phyloP scores from a whole-genome alignment of 2,888 invertebrate species.

The Girardia tigrina region DNA sequence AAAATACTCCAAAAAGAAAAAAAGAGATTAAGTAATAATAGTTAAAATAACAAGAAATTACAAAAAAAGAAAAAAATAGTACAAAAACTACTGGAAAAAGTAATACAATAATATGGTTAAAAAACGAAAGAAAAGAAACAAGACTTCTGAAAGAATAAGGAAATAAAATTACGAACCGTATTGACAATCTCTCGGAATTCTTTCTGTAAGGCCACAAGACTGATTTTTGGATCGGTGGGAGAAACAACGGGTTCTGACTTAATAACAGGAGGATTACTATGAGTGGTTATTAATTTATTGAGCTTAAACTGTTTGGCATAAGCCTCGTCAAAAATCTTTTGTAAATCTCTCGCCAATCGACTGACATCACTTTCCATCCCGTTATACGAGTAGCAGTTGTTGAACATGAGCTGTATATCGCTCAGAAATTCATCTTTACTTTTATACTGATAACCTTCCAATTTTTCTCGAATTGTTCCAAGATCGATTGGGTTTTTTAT shows the following conservation, averaged over 20 bases:
- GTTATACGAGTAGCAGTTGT: conserved; percentile 99
- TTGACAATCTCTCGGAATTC: background rate
- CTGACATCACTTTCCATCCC: conserved; percentile 25
- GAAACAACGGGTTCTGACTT: background rate
- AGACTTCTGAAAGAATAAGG: too few relatives aligned
- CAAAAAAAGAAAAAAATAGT: too few relatives aligned
- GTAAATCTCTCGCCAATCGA: background rate
- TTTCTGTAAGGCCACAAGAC: background rate
- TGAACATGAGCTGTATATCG: conserved; percentile 85
- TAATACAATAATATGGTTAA: too few relatives aligned
- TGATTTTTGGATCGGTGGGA: background rate
- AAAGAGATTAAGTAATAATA: too few relatives aligned
- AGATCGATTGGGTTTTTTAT: conserved; percentile 99
- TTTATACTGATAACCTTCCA: conserved; percentile 85
- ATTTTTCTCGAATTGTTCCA: conserved; percentile 70
- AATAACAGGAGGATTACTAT: background rate
- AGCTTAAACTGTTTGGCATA: conserved; percentile 14
- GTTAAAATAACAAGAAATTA: too few relatives aligned
- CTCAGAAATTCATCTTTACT: conserved; percentile 81
- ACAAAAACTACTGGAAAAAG: too few relatives aligned
- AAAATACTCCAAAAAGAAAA: too few relatives aligned
- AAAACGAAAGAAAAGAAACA: too few relatives aligned
- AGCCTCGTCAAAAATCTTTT: conserved; percentile 24
- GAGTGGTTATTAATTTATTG: too few relatives aligned
- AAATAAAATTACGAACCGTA: background rate